phyloP scores from a whole-genome alignment of 2,113 vertebrate species.

The Thalassoma bifasciatum region DNA sequence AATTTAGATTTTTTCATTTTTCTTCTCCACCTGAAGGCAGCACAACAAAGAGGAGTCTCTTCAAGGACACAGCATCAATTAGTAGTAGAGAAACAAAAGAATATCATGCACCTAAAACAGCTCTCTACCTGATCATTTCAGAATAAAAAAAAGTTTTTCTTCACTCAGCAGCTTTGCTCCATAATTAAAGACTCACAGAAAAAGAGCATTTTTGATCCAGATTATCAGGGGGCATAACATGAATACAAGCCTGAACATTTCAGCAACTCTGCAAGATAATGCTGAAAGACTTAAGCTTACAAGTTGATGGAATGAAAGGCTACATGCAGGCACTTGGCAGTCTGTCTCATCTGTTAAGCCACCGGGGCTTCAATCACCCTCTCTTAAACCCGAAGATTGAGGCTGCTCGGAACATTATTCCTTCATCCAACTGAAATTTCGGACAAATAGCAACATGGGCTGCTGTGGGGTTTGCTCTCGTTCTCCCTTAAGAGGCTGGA shows the following conservation, averaged over 20 bases:
- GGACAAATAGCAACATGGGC: constrained; percentile 55
- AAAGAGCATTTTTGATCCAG: too few relatives aligned
- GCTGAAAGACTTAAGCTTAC: constrained; percentile 18
- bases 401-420: constrained; percentile 65
- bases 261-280: constrained; percentile 7
- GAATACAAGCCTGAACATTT: neutral
- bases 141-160: neutral
- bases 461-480: constrained; percentile 54
- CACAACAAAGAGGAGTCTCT: neutral
- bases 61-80: neutral
- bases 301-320: constrained; percentile 26
- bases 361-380: constrained; percentile 54
- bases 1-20: neutral
- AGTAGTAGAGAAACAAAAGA: neutral
- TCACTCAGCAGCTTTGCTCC: neutral
- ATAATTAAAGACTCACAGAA: neutral
- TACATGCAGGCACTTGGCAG: constrained; percentile 42
- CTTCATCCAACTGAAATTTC: constrained; percentile 66
- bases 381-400: constrained; percentile 56
- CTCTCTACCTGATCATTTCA: neutral
- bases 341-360: constrained; percentile 58
- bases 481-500: constrained; percentile 59
- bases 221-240: neutral
- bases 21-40: neutral
- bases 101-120: too few relatives aligned